A percentile compares a stretch with the other conserved stretches of the same genome.
Conservation (phyloP, 1,140 invertebrate genomes). For the Zaprionus tsacasi region DNA sequence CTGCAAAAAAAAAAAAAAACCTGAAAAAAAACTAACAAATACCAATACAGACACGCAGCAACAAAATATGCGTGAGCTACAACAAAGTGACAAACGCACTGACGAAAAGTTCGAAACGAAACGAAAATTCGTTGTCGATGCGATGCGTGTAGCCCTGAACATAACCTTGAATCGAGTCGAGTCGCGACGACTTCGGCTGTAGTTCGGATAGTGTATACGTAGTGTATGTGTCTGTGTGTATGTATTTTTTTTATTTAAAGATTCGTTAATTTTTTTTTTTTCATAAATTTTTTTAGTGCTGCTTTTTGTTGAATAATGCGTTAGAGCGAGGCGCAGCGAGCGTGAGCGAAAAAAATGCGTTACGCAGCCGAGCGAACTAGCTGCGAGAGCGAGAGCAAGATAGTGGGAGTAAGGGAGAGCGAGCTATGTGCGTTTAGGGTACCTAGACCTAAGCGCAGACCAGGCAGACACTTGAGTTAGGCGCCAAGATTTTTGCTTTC, state of each 20-base stretch:
- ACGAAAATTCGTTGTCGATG: slow-evolving; percentile 74
- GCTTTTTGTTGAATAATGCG: slow-evolving; percentile 59
- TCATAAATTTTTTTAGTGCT: slow-evolving; percentile 52
- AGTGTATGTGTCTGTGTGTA: slow-evolving; percentile 24
- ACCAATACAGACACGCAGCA: slow-evolving; percentile 17
- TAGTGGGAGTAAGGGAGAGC: background rate
- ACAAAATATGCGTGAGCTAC: slow-evolving; percentile 59
- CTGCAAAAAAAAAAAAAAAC: slow-evolving; percentile 68
- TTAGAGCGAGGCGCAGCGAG: slow-evolving; percentile 60
- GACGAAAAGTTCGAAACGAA: slow-evolving; percentile 49
- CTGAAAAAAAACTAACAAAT: slow-evolving; percentile 34
- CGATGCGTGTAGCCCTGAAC: slow-evolving; percentile 82
- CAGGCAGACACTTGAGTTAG: slow-evolving; percentile 43
- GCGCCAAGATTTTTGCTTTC: slow-evolving; percentile 33
- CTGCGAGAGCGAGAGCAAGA: slow-evolving; percentile 19
- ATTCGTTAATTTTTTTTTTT: slow-evolving; percentile 74
- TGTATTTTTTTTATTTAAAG: slow-evolving; percentile 77
- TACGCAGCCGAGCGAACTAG: slow-evolving; percentile 62
- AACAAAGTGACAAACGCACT: slow-evolving; percentile 69
- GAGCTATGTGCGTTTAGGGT: slow-evolving; percentile 4
- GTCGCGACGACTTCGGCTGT: slow-evolving; percentile 40
- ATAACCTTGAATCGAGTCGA: slow-evolving; percentile 76
- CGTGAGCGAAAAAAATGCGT: slow-evolving; percentile 59
- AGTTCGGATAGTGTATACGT: background rate
- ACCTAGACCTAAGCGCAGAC: slow-evolving; percentile 52